Conservation (phyloP, 2,113 vertebrate species). For the Manacus vitellinus region DNA sequence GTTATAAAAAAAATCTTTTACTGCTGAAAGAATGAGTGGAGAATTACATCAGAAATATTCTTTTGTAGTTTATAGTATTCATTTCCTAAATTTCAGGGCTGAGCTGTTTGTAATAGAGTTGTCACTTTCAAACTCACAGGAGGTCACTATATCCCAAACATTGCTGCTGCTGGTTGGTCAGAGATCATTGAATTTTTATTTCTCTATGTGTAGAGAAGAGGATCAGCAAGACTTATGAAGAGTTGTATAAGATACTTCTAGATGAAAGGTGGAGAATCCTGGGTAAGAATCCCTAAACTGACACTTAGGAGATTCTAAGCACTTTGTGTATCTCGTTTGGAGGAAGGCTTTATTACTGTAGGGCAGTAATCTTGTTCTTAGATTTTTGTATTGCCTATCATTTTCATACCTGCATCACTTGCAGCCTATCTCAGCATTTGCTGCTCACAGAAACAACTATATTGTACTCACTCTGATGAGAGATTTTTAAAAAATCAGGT, state of each 20-base stretch:
- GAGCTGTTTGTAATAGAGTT: not conserved
- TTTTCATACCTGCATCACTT: not conserved
- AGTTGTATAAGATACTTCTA: not conserved
- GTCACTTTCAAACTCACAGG: not conserved
- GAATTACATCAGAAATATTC: not conserved
- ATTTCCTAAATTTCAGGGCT: not conserved
- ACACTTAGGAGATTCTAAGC: not conserved
- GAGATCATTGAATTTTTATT: not conserved
- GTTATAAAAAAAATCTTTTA: not conserved
- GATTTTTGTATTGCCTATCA: not conserved
- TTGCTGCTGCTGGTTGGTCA: not conserved
- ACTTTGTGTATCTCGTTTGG: not conserved
- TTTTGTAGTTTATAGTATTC: not conserved
- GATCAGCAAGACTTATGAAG: not conserved
- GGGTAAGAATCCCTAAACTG: not conserved
- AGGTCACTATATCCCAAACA: not conserved
- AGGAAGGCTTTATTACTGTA: not conserved
- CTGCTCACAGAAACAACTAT: not conserved
- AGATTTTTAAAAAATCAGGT: not conserved
- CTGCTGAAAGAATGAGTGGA: not conserved
- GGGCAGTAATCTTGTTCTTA: not conserved
- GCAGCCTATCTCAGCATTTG: not conserved
- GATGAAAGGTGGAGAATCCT: not conserved
- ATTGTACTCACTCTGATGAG: not conserved
- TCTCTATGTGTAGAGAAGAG: not conserved